These are phyloP conservation scores for Cryptocheilus praepositus DNA, from an alignment of 2,888 invertebrate genomes.

Conservation along the genomic window DNA sequence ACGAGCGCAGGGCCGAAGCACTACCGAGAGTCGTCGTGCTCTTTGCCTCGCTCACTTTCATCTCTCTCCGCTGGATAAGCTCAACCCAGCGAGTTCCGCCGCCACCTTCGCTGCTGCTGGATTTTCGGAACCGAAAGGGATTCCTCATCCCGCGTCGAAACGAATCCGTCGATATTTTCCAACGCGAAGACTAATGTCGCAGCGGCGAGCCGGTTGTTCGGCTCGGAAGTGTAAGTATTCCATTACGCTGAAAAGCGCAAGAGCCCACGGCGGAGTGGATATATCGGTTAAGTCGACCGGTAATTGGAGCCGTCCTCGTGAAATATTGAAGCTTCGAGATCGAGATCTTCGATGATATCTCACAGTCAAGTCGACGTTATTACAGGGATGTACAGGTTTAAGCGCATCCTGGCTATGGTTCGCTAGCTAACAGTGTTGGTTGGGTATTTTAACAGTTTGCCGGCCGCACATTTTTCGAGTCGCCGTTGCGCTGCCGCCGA, in stretches of 20 bases:
- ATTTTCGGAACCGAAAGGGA: too few relatives aligned
- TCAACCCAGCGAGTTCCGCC: too few relatives aligned
- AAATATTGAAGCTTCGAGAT: slow-evolving; percentile 31
- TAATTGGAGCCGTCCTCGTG: slow-evolving; percentile 30
- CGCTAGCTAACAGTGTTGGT: too few relatives aligned
- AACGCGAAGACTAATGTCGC: slow-evolving; percentile 22
- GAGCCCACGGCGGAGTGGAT: slow-evolving; percentile 15
- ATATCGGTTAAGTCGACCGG: slow-evolving; percentile 33
- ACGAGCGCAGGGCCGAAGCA: slow-evolving; percentile 21
- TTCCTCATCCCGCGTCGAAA: slow-evolving; percentile 1
- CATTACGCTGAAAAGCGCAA: slow-evolving; percentile 21
- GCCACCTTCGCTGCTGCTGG: not conserved
- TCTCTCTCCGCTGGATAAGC: too few relatives aligned
- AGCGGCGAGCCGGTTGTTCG: not conserved
- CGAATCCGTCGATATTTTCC: slow-evolving; percentile 29
- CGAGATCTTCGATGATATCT: slow-evolving; percentile 24
- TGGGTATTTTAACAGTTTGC: too few relatives aligned
- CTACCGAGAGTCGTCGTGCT: slow-evolving; percentile 22
- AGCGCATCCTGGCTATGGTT: too few relatives aligned
- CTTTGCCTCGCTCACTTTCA: slow-evolving; percentile 15
- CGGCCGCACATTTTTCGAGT: too few relatives aligned
- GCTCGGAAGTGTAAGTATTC: slow-evolving; percentile 22
- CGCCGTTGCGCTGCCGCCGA: too few relatives aligned
- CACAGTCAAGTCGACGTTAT: slow-evolving; percentile 28
- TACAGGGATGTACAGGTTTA: slow-evolving; percentile 10